These are phyloP conservation scores for Gopherus flavomarginatus DNA, from an alignment of 2,113 vertebrate species.

Conservation along the genomic window DNA sequence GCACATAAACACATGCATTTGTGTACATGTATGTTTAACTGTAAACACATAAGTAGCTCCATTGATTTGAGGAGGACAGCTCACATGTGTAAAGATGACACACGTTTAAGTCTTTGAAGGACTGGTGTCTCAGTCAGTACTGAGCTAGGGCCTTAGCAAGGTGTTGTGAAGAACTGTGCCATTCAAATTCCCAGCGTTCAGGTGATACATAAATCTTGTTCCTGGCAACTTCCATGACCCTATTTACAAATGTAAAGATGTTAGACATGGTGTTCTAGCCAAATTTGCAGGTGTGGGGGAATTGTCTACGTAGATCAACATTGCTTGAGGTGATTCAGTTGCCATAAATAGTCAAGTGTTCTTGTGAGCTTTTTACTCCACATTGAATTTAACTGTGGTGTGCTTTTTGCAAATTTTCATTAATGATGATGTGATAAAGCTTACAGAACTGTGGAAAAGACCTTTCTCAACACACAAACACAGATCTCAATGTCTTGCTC, in stretches of 20 bases:
- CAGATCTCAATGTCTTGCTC: not conserved
- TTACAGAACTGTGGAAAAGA: not conserved
- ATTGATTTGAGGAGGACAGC: not conserved
- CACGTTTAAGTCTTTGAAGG: accelerated
- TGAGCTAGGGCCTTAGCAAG: not conserved
- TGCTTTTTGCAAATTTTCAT: not conserved
- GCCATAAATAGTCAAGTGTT: not conserved
- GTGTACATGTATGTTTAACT: accelerated
- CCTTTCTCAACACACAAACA: not conserved
- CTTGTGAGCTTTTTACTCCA: not conserved
- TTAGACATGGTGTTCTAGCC: not conserved
- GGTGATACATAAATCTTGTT: not conserved
- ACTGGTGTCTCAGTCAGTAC: not conserved
- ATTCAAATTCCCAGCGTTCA: not conserved
- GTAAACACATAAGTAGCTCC: not conserved
- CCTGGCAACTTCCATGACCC: not conserved
- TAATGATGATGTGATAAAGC: not conserved
- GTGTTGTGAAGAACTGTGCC: not conserved
- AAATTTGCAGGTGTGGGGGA: not conserved
- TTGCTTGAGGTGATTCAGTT: not conserved
- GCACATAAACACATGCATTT: not conserved
- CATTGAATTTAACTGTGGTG: not conserved
- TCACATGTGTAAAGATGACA: not conserved
- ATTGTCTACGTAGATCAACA: not conserved
- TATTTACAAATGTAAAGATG: not conserved